Evolutionary conservation across 2,888 invertebrate genomes (phyloP).

Genomic region (Hirtodrosophila confusa): DNA sequence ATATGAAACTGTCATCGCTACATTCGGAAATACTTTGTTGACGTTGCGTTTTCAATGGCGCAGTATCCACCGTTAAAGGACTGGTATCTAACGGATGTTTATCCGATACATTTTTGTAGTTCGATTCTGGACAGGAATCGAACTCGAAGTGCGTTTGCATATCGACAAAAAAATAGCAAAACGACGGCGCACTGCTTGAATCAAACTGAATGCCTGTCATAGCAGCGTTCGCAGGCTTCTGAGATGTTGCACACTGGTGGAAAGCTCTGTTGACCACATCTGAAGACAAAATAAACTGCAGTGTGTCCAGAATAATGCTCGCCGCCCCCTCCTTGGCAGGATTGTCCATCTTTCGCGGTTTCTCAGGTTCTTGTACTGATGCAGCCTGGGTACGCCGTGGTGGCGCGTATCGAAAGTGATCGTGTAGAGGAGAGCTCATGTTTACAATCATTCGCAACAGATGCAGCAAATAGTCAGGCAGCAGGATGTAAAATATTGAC

Average conservation of each 20-base stretch:
- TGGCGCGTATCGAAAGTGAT: constrained; percentile 54
- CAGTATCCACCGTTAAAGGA: constrained; percentile 1
- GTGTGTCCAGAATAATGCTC: constrained; percentile 35
- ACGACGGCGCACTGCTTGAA: constrained; percentile 37
- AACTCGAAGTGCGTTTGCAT: constrained; percentile 48
- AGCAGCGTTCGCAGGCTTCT: constrained; percentile 36
- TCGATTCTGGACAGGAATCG: constrained; percentile 37
- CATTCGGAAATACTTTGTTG: constrained; percentile 67
- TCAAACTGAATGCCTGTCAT: constrained; percentile 45
- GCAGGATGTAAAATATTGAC: constrained; percentile 52
- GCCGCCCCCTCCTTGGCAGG: constrained; percentile 20
- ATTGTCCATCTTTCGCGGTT: constrained; percentile 32
- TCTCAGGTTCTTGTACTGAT: constrained; percentile 37
- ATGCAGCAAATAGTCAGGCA: constrained; percentile 60
- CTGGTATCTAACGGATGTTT: neutral
- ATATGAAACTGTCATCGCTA: constrained; percentile 69
- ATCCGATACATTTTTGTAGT: constrained; percentile 38
- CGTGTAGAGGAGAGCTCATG: constrained; percentile 68
- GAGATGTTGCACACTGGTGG: constrained; percentile 53
- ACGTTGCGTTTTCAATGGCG: constrained; percentile 27
- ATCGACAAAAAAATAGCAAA: constrained; percentile 66
- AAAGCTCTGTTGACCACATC: constrained; percentile 44
- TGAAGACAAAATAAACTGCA: constrained; percentile 23
- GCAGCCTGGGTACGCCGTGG: constrained; percentile 24
- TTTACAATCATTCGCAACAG: constrained; percentile 51